Evolutionary conservation across 1,140 invertebrate species (phyloP), one percentile per base, ranked within the genome.

Genomic region (Hyles vespertilio): DNA sequence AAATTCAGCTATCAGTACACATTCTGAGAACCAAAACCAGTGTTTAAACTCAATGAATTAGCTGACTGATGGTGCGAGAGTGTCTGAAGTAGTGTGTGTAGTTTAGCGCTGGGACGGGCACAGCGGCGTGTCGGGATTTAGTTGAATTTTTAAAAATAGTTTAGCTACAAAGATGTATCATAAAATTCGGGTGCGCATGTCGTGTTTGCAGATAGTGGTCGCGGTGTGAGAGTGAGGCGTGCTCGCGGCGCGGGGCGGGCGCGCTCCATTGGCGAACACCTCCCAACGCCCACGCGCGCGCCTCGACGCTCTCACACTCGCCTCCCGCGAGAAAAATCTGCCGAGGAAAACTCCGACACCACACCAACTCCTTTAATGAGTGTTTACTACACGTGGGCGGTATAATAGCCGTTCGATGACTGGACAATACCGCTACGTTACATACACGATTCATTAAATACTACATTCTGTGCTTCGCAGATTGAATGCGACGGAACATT

Each of bases 291-390:
- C 69, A 74, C 84, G 74, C 77, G 75, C 76, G 69, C 67, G 50
- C 64, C 34, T 56, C 59, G 32, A 36, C 3, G 7, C 33, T 10
- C 33, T 40, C 32, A 8, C 6, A 40, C n/a, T 9, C 52, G 44
- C 48, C 69, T 66, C 72, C 56, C 69, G 70, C 73, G 74, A 81
- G 82, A 84, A 85, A 85, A 87, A 83, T 84, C 79, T 75, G 59
- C 56, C 60, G 67, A 72, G 72, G 77, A 84, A 85, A 83, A 82
- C 67, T 72, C 65, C 22, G 65, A 65, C 70, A 75, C 67, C 67
- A 71, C 62, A 75, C 63, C 72, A 71, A 71, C 22, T 22, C 22
- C 66, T 76, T 77, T 75, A 68, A 82, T 74, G 69, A 73, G 71
- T 71, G 76, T 79, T 78, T 75, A 62, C 72, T 69, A 66, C 63